Evolutionary conservation across 1,140 invertebrate species (phyloP), one percentile per base, ranked within the genome.

Genomic region (Lycorma delicatula): DNA sequence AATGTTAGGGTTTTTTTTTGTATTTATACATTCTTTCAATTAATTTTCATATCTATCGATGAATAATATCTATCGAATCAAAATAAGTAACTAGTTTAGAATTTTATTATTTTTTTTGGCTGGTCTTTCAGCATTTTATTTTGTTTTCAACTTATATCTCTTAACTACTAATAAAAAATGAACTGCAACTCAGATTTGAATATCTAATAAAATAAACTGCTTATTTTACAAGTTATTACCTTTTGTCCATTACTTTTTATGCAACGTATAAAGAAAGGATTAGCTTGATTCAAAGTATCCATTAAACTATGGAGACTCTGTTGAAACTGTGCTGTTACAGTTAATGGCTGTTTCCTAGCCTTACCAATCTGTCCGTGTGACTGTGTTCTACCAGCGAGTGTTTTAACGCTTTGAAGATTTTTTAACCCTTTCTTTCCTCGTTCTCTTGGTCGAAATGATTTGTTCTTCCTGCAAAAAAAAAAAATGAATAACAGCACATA

Each of bases 221-320:
- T 46, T n/a, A n/a, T n/a, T n/a, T n/a, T n/a, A n/a, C n/a, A n/a
- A n/a, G n/a, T 27, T 51, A 62, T 62, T 65, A 84, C 81, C 77
- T 96, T 97, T 48, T 93, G 85, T 50, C 84, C 81, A 72, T 97
- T 97, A 26, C 91, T 94, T 71, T 98, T 98, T 65, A 98, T 97
- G 72, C 94, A 97, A 46, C 94, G 80, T 60, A 98, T 95, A 70
- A 98, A 98, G 74, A 94, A 97, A 1, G 94, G 94, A 75, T 95
- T 95, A 0, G 93, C 92, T 69, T 94, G 87, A 70, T 93, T 93
- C 9, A 98, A 71, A 0, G 93, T 94, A 64, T 92, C 87, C 92
- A 97, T 96, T 12, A 97, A 74, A 29, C 87, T 85, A 56, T 90
- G 87, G 23, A 98, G 74, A 18, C 90, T 93, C 67, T 91, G 87